A percentile compares a stretch with the other conserved stretches of the same genome.
Conservation (phyloP, 2,113 vertebrate genomes). For the Phrynosoma platyrhinos region DNA sequence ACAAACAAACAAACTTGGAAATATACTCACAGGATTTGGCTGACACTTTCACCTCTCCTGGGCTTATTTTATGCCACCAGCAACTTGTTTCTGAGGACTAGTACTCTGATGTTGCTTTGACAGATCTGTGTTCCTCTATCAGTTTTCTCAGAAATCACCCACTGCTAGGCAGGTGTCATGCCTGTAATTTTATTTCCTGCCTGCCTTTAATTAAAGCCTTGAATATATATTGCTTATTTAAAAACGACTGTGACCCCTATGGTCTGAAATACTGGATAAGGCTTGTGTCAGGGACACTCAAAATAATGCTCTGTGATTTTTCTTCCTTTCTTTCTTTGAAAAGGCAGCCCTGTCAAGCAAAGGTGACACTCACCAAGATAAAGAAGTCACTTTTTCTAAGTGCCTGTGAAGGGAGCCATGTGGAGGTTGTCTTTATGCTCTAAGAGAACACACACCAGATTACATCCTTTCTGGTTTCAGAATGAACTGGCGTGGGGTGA, state of each 20-base stretch:
- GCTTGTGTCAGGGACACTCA: background rate
- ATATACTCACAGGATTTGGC: background rate
- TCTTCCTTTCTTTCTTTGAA: background rate
- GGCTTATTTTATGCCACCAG: background rate
- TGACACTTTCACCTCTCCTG: background rate
- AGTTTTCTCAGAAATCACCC: conserved; percentile 33
- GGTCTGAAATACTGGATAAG: background rate
- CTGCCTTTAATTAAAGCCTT: conserved; percentile 54
- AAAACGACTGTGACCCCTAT: background rate
- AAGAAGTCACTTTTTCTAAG: background rate
- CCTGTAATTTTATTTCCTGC: conserved; percentile 62
- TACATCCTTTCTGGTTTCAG: background rate
- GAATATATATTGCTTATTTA: conserved; percentile 69
- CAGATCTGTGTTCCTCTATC: background rate
- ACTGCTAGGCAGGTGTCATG: conserved; percentile 16
- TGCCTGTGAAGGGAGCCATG: background rate
- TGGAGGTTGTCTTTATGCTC: background rate
- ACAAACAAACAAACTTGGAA: background rate
- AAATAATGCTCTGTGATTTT: background rate
- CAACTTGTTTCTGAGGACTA: background rate
- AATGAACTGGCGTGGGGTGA: background rate
- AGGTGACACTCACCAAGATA: background rate
- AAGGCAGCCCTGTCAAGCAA: background rate
- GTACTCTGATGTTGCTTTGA: background rate
- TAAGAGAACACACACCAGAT: background rate